Conservation (phyloP, 37 sponge, comb jelly and placozoan genomes). For the Ianthella basta region DNA sequence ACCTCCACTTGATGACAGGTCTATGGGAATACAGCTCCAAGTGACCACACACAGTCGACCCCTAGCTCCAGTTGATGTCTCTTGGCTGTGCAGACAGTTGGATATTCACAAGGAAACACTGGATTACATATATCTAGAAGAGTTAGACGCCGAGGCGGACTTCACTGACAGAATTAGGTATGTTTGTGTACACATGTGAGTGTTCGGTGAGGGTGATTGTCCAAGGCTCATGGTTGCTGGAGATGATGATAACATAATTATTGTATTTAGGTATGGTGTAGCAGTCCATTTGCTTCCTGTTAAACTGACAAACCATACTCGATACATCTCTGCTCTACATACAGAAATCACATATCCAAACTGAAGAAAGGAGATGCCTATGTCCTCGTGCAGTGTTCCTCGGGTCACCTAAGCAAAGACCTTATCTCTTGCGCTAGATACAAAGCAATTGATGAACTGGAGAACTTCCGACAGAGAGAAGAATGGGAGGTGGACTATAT, state of each 20-base stretch:
- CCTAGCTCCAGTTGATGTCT: slow-evolving; percentile 48
- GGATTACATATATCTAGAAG: slow-evolving; percentile 56
- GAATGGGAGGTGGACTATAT: not conserved
- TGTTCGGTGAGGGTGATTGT: no score
- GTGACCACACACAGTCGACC: slow-evolving; percentile 88
- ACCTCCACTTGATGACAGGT: not conserved
- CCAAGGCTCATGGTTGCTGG: no score
- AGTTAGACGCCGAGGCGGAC: slow-evolving; percentile 82
- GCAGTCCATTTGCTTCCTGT: no score
- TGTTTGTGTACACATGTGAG: not conserved
- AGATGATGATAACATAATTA: no score
- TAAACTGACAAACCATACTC: no score
- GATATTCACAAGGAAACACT: not conserved
- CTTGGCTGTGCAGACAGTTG: not conserved
- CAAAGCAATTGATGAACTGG: slow-evolving; percentile 60
- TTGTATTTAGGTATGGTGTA: no score
- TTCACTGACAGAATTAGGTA: slow-evolving; percentile 77
- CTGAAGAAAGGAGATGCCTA: not conserved
- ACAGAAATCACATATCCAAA: not conserved
- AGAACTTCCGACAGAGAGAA: slow-evolving; percentile 3
- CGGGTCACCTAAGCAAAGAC: slow-evolving; percentile 77
- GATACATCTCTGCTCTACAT: not conserved
- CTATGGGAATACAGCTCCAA: slow-evolving; percentile 41
- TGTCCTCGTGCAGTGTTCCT: slow-evolving; percentile 83
- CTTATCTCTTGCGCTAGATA: slow-evolving; percentile 90